phyloP scores from a whole-genome alignment of 2,888 invertebrate species.

The Eugnorisma glareosa region DNA sequence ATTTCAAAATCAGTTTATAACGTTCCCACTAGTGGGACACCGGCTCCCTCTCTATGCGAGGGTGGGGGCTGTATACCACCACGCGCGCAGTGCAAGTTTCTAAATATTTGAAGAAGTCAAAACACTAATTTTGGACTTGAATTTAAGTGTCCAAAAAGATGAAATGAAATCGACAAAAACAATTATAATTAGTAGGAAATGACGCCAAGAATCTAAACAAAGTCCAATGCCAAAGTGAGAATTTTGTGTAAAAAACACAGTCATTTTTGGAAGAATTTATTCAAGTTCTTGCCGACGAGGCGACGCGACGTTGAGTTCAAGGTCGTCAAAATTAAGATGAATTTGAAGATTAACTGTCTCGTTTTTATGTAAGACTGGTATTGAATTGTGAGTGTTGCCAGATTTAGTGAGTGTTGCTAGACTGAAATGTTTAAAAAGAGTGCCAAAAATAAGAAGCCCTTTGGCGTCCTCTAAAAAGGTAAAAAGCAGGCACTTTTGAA shows the following conservation, averaged over 20 bases:
- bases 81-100: background rate
- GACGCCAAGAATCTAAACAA: background rate
- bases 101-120: too few relatives aligned
- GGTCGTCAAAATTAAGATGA: slow-evolving; percentile 1
- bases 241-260: slow-evolving; percentile 15
- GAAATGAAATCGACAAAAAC: background rate
- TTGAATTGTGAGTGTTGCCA: slow-evolving; percentile 4
- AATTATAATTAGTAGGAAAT: background rate
- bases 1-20: background rate
- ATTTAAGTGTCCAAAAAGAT: background rate
- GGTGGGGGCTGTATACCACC: background rate
- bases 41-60: background rate
- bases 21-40: background rate
- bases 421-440: background rate
- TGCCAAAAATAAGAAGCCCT: background rate
- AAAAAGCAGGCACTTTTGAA: background rate
- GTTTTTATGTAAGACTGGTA: slow-evolving; percentile 25
- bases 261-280: slow-evolving; percentile 5
- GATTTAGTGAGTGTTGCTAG: background rate
- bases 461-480: background rate
- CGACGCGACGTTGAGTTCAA: slow-evolving; percentile 26
- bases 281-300: background rate
- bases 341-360: background rate
- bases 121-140: background rate
- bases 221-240: slow-evolving; percentile 3